These are phyloP conservation scores for Dreissena rostriformis DNA, from an alignment of 1,140 invertebrate genomes.

Conservation along the genomic window DNA sequence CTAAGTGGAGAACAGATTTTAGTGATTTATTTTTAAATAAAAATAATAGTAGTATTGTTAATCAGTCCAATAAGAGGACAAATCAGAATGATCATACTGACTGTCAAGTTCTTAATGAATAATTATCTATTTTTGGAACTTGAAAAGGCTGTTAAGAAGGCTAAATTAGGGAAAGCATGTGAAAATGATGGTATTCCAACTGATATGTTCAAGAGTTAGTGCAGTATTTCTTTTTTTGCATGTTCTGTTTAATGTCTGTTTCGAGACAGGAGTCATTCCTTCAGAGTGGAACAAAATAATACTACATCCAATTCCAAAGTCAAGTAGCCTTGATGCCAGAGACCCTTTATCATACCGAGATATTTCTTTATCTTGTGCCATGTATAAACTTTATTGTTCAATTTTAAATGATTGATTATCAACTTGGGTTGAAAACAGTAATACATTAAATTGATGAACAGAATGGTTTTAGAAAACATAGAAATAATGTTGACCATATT, in stretches of 20 bases:
- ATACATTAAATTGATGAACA: slow-evolving; percentile 45
- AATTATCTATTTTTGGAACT: slow-evolving; percentile 13
- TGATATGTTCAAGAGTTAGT: slow-evolving; percentile 16
- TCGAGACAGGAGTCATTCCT: slow-evolving; percentile 20
- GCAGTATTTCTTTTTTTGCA: slow-evolving; percentile 9
- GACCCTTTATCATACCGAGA: slow-evolving; percentile 47
- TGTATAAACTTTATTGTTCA: slow-evolving; percentile 39
- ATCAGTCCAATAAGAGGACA: neutral
- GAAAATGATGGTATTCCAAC: slow-evolving; percentile 13
- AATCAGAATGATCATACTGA: neutral
- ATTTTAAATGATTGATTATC: slow-evolving; percentile 40
- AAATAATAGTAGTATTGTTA: neutral
- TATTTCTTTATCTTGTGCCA: slow-evolving; percentile 11
- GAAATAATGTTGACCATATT: slow-evolving; percentile 37
- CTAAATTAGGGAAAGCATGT: neutral
- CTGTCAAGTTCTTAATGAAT: neutral
- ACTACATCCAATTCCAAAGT: slow-evolving; percentile 48
- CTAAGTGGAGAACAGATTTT: slow-evolving; percentile 11
- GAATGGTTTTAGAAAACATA: slow-evolving; percentile 41
- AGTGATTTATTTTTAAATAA: neutral
- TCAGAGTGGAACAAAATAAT: slow-evolving; percentile 19
- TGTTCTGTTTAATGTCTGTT: slow-evolving; percentile 23
- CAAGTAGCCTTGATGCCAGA: neutral
- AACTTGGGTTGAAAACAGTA: neutral
- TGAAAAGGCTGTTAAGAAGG: slow-evolving; percentile 12